Percentiles rank a stretch among this genome's conserved stretches.
Conservation (phyloP, 2,888 invertebrate genomes). For the Meliscaeva auricollis region DNA sequence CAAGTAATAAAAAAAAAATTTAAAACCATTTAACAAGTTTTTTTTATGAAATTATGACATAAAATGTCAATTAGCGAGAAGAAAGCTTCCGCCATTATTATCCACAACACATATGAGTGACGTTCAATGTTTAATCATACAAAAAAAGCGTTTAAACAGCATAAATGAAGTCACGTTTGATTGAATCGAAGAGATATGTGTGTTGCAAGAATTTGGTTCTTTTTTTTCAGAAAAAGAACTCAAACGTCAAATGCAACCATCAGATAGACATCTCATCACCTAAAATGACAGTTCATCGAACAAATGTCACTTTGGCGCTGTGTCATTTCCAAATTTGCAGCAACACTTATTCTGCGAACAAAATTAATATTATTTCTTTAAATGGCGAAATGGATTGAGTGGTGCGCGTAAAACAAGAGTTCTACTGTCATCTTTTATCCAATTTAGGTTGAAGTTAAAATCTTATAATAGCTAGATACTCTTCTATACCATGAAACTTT, state of each 20-base stretch:
- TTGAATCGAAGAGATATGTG: slow-evolving; percentile 13
- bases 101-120: not conserved
- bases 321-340: slow-evolving; percentile 37
- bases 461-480: too few relatives aligned
- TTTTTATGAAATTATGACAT: slow-evolving; percentile 58
- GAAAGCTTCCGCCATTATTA: slow-evolving; percentile 58
- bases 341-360: not conserved
- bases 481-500: not conserved
- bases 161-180: slow-evolving; percentile 39
- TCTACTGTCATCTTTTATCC: slow-evolving; percentile 20
- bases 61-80: slow-evolving; percentile 65
- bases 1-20: not conserved
- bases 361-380: not conserved
- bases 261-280: slow-evolving; percentile 52
- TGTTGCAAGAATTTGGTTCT: not conserved
- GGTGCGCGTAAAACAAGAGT: slow-evolving; percentile 14
- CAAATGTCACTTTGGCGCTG: slow-evolving; percentile 53
- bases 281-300: slow-evolving; percentile 7
- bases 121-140: not conserved
- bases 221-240: not conserved
- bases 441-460: slow-evolving; percentile 14
- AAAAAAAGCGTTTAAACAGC: not conserved
- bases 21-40: slow-evolving; percentile 33
- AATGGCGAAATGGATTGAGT: slow-evolving; percentile 34
- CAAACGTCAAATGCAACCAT: slow-evolving; percentile 12